A percentile compares a stretch with the other conserved stretches of the same genome.
These are phyloP conservation scores for Brachyptera putata DNA, from an alignment of 2,888 invertebrate genomes.

Conservation along the genomic window DNA sequence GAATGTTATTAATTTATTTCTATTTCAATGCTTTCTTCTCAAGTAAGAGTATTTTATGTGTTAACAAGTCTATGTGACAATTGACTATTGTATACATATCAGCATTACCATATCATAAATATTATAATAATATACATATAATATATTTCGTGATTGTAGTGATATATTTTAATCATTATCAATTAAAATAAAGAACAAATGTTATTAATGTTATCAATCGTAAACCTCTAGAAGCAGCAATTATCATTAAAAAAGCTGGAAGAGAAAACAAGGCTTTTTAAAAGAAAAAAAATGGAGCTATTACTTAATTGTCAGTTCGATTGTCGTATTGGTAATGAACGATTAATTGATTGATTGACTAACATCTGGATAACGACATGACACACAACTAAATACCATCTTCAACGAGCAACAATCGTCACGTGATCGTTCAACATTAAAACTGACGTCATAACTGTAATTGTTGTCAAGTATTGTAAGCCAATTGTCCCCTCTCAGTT, in stretches of 20 bases:
- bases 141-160: slow-evolving; percentile 5
- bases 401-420: neutral
- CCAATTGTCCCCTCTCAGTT: slow-evolving; percentile 6
- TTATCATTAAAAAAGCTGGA: slow-evolving; percentile 1
- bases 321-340: neutral
- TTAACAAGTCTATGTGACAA: neutral
- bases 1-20: neutral
- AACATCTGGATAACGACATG: slow-evolving; percentile 32
- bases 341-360: neutral
- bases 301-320: neutral
- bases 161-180: slow-evolving; percentile 18
- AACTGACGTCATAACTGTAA: neutral
- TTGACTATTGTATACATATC: slow-evolving; percentile 12
- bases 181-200: neutral
- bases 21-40: no score
- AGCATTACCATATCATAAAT: slow-evolving; percentile 10
- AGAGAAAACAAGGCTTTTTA: neutral
- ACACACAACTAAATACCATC: slow-evolving; percentile 21
- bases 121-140: neutral
- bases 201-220: slow-evolving; percentile 2
- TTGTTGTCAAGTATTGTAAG: neutral
- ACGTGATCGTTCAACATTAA: neutral
- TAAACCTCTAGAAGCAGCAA: neutral
- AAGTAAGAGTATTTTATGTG: no score
- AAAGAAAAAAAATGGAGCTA: neutral